These are phyloP conservation scores for Linepithema humile DNA, from an alignment of 1,140 invertebrate species.

Conservation along the genomic window DNA sequence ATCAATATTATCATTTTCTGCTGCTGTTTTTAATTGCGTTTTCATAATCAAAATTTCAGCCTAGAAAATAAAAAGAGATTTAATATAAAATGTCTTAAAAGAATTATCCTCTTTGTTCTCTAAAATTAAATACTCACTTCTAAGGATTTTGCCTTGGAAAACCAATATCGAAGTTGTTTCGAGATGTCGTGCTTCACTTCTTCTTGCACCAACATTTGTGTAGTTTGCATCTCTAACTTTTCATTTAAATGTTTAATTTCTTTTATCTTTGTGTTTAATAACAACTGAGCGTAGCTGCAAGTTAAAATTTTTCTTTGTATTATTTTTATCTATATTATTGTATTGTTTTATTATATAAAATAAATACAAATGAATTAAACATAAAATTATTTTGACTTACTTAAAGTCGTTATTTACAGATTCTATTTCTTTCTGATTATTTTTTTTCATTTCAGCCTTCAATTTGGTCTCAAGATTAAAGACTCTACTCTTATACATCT, in stretches of 20 bases:
- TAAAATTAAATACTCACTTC: slow-evolving; percentile 60
- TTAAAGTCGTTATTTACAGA: slow-evolving; percentile 23
- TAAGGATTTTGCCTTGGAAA: slow-evolving; percentile 63
- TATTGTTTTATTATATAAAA: neutral
- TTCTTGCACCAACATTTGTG: slow-evolving; percentile 71
- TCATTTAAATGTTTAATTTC: slow-evolving; percentile 72
- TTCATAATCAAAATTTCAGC: slow-evolving; percentile 58
- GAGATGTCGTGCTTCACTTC: slow-evolving; percentile 69
- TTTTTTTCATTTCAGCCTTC: slow-evolving; percentile 70
- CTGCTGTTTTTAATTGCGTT: slow-evolving; percentile 15
- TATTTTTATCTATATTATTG: neutral
- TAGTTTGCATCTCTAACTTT: slow-evolving; percentile 74
- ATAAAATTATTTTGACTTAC: slow-evolving; percentile 41
- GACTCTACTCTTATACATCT: slow-evolving; percentile 74
- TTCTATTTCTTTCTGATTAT: slow-evolving; percentile 42
- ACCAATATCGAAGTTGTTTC: slow-evolving; percentile 75
- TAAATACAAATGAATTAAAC: neutral
- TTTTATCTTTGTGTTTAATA: slow-evolving; percentile 73
- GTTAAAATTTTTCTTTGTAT: neutral
- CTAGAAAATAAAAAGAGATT: slow-evolving; percentile 27
- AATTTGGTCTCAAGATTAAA: slow-evolving; percentile 74
- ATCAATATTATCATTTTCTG: slow-evolving; percentile 38
- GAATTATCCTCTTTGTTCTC: neutral
- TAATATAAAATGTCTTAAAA: neutral
- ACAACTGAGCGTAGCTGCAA: slow-evolving; percentile 74